Conservation (phyloP, 2,113 vertebrate species). For the Psilopogon haemacephalus region DNA sequence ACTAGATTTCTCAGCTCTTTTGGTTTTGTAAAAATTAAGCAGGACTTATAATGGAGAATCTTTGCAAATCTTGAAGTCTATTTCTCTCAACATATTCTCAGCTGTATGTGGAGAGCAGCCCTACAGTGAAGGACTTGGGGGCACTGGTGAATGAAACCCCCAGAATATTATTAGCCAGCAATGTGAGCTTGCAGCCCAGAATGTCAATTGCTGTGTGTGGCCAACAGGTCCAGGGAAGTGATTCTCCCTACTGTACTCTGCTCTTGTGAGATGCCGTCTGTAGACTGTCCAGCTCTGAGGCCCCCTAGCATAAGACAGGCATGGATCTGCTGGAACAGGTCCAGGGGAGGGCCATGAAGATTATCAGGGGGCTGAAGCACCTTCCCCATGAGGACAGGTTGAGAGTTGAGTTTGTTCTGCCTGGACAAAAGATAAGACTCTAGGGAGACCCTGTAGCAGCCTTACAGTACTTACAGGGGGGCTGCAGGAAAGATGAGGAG, state of each 20-base stretch:
- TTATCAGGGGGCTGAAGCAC: background rate
- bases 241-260: background rate
- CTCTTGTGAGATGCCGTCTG: background rate
- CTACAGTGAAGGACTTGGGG: background rate
- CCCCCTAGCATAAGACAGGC: background rate
- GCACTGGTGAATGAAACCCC: background rate
- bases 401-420: background rate
- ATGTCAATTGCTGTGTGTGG: background rate
- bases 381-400: background rate
- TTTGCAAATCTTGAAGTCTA: background rate
- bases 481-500: background rate
- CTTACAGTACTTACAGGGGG: background rate
- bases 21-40: background rate
- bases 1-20: background rate
- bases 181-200: background rate
- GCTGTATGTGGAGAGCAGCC: background rate
- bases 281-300: background rate
- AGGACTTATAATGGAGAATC: too few relatives aligned
- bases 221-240: background rate
- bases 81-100: background rate
- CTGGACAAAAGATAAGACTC: background rate
- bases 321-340: background rate
- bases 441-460: background rate
- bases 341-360: background rate
- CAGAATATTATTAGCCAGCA: background rate